Conservation (phyloP, 2,888 invertebrate species). For the Drosophila vallismaia region DNA sequence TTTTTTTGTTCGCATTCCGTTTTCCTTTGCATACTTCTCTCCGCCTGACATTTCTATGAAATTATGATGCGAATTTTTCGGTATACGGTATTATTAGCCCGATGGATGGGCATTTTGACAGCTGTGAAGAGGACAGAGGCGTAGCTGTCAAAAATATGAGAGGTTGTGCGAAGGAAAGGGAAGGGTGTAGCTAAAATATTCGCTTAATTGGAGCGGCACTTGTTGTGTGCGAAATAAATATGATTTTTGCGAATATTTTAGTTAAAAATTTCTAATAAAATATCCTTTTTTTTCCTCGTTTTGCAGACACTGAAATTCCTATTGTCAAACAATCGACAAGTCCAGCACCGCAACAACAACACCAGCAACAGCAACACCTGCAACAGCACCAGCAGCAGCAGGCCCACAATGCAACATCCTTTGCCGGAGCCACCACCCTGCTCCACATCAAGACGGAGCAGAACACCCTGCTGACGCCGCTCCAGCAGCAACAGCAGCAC, state of each 20-base stretch:
- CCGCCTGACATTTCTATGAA: conserved; percentile 59
- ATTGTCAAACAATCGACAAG: conserved; percentile 84
- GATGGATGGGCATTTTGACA: conserved; percentile 67
- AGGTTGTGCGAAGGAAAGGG: conserved; percentile 19
- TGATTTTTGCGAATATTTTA: not conserved
- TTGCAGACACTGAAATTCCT: conserved; percentile 84
- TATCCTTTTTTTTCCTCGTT: conserved; percentile 31
- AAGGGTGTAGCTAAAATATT: conserved; percentile 5
- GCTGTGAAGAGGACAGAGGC: conserved; percentile 47
- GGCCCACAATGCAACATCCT: conserved; percentile 71
- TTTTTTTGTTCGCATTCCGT: conserved; percentile 22
- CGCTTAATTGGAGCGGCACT: not conserved
- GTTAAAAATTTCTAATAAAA: not conserved
- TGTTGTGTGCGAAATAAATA: not conserved
- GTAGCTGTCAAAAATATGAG: conserved; percentile 2
- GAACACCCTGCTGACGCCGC: conserved; percentile 77
- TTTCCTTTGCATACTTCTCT: conserved; percentile 55
- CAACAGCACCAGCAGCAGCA: conserved; percentile 77
- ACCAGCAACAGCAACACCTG: conserved; percentile 71
- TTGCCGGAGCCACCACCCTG: conserved; percentile 75
- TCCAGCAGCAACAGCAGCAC: conserved; percentile 64
- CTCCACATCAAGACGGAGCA: conserved; percentile 83
- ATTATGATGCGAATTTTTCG: conserved; percentile 66
- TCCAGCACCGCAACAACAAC: conserved; percentile 82
- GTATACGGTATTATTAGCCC: conserved; percentile 66